Percentiles rank a stretch among this genome's conserved stretches.
Evolutionary conservation across 2,888 invertebrate genomes (phyloP).

Genomic region (Anoplius nigerrimus): DNA sequence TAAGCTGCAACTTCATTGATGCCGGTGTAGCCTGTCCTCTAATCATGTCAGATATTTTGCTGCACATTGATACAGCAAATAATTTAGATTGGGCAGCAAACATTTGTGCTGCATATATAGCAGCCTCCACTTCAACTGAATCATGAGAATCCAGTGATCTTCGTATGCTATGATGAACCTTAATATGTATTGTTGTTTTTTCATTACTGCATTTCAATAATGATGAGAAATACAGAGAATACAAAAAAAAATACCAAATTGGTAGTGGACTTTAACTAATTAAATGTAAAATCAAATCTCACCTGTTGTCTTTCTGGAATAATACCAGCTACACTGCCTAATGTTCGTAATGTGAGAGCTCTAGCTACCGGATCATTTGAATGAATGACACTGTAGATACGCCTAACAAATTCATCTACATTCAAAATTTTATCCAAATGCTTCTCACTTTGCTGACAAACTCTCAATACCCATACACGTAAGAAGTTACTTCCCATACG

Average conservation of each 20-base stretch:
- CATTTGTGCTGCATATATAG: conserved; percentile 94
- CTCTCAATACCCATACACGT: conserved; percentile 92
- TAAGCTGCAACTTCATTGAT: conserved; percentile 91
- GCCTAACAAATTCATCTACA: conserved; percentile 93
- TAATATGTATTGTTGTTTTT: conserved; percentile 10
- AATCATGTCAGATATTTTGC: conserved; percentile 96
- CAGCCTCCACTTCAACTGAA: conserved; percentile 96
- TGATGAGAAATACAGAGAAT: conserved; percentile 75
- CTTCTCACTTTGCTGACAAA: conserved; percentile 96
- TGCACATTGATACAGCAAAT: conserved; percentile 97
- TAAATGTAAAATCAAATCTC: conserved; percentile 7
- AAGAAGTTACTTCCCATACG: conserved; percentile 93
- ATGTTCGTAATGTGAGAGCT: conserved; percentile 90
- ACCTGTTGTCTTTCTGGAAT: conserved; percentile 93
- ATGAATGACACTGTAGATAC: conserved; percentile 95
- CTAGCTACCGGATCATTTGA: conserved; percentile 98
- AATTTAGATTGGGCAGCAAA: conserved; percentile 96
- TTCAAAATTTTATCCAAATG: conserved; percentile 97
- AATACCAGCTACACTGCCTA: conserved; percentile 94
- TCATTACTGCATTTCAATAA: conserved; percentile 89
- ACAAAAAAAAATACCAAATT: neutral
- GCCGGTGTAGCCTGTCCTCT: conserved; percentile 94
- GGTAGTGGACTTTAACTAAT: neutral
- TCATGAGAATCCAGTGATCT: conserved; percentile 95
- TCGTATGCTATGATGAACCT: conserved; percentile 94